Percentiles rank a stretch among this genome's conserved stretches.
These are phyloP conservation scores for Chelmon rostratus DNA, from an alignment of 2,797 vertebrate species.

Conservation along the genomic window DNA sequence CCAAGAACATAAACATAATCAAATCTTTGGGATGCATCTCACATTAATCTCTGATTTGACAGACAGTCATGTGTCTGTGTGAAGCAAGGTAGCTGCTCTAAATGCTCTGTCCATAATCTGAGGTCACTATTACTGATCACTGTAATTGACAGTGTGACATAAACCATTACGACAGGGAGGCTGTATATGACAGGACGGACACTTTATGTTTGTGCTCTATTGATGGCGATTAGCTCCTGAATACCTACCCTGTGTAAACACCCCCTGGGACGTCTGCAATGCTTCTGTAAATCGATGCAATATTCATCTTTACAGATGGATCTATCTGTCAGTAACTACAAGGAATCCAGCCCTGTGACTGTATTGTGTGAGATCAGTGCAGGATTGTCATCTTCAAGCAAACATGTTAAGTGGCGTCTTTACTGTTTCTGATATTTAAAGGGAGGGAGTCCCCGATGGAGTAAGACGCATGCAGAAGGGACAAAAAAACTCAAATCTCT, in stretches of 20 bases:
- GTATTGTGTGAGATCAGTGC: slow-evolving; percentile 91
- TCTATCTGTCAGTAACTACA: slow-evolving; percentile 93
- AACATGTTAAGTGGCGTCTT: slow-evolving; percentile 99
- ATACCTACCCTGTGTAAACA: slow-evolving; percentile 91
- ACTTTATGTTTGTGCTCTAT: slow-evolving; percentile 83
- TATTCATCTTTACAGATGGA: slow-evolving; percentile 92
- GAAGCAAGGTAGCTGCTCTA: slow-evolving; percentile 42
- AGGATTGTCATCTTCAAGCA: slow-evolving; percentile 96
- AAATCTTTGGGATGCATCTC: background rate
- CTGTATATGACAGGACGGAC: slow-evolving; percentile 71
- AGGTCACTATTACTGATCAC: slow-evolving; percentile 49
- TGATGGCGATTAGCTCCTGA: slow-evolving; percentile 93
- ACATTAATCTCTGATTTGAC: slow-evolving; percentile 22
- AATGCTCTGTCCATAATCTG: slow-evolving; percentile 52
- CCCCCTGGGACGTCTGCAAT: slow-evolving; percentile 90
- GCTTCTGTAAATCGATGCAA: slow-evolving; percentile 94
- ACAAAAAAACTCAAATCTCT: slow-evolving; percentile 88
- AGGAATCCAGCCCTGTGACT: slow-evolving; percentile 90
- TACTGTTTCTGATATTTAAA: slow-evolving; percentile 92
- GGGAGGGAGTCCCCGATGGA: slow-evolving; percentile 92
- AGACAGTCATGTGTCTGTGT: slow-evolving; percentile 19
- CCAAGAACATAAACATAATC: background rate
- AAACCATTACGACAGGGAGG: slow-evolving; percentile 64
- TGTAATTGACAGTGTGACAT: slow-evolving; percentile 61
- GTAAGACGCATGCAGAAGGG: slow-evolving; percentile 91